Conservation (phyloP, 1,140 invertebrate species). For the Zaprionus kolodkinae region DNA sequence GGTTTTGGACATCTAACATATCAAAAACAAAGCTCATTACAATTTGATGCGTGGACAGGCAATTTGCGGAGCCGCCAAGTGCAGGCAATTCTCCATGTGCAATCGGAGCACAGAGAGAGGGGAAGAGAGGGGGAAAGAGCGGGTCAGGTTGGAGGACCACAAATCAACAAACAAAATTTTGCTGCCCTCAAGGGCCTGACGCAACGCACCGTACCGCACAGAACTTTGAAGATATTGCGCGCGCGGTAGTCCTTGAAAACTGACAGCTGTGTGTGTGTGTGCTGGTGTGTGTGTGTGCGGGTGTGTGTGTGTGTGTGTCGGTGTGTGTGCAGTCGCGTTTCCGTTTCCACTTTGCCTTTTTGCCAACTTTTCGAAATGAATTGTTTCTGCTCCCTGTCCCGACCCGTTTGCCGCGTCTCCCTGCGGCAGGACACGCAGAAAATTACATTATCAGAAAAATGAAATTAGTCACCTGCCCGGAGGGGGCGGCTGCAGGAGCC, state of each 20-base stretch:
- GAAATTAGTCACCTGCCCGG: constrained; percentile 47
- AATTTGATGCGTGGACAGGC: constrained; percentile 47
- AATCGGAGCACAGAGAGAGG: background rate
- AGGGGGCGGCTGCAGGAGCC: constrained; percentile 8
- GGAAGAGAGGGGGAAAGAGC: background rate
- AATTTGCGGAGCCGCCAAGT: constrained; percentile 64
- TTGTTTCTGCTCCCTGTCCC: constrained; percentile 2
- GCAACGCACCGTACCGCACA: constrained; percentile 16
- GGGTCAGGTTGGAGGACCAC: constrained; percentile 7
- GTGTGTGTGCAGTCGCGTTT: constrained; percentile 25
- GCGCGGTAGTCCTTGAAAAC: constrained; percentile 37
- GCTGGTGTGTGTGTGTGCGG: background rate
- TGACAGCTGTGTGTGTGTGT: constrained; percentile 25
- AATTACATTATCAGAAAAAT: constrained; percentile 66
- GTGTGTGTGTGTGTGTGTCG: background rate
- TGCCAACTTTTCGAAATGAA: constrained; percentile 36
- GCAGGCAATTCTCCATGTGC: constrained; percentile 33
- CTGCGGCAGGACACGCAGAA: constrained; percentile 16
- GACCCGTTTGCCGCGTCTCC: background rate
- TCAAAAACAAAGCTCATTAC: constrained; percentile 61
- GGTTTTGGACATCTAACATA: constrained; percentile 18
- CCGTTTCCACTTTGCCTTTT: constrained; percentile 34
- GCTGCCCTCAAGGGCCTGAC: constrained; percentile 40
- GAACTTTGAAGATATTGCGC: constrained; percentile 36
- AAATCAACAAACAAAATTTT: constrained; percentile 25